These are phyloP conservation scores for Zele albiditarsus DNA, from an alignment of 2,888 invertebrate species.

Conservation along the genomic window DNA sequence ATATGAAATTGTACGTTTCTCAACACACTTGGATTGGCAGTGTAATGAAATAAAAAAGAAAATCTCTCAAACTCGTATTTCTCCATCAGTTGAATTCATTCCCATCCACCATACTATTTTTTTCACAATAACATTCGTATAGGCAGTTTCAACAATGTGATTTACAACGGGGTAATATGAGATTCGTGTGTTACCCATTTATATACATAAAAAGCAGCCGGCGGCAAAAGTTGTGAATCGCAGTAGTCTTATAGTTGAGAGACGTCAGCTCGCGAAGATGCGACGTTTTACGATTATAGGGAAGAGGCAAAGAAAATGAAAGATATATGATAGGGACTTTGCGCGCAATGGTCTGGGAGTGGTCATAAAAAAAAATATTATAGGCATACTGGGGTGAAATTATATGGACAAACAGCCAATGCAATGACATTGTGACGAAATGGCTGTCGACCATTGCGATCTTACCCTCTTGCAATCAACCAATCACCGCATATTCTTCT, in stretches of 20 bases:
- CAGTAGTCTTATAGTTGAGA: neutral
- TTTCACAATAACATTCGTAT: neutral
- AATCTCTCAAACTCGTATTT: no score
- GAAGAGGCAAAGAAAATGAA: constrained; percentile 38
- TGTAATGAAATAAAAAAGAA: no score
- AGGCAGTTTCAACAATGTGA: constrained; percentile 19
- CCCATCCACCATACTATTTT: neutral
- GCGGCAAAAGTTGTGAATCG: constrained; percentile 11
- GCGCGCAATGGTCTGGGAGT: constrained; percentile 52
- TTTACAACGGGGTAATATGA: constrained; percentile 33
- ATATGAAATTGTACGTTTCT: no score
- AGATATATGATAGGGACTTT: constrained; percentile 49
- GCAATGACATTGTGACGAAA: constrained; percentile 40
- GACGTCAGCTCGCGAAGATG: constrained; percentile 32
- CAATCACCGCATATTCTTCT: constrained; percentile 42
- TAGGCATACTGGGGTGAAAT: constrained; percentile 44
- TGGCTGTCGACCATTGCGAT: constrained; percentile 35
- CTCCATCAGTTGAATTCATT: neutral
- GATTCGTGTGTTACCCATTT: constrained; percentile 7
- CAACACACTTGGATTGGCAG: no score
- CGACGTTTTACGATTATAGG: constrained; percentile 47
- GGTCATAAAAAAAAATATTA: constrained; percentile 57
- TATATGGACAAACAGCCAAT: constrained; percentile 47
- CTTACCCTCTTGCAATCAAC: constrained; percentile 40
- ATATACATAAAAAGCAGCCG: constrained; percentile 20